A percentile compares a stretch with the other conserved stretches of the same genome.
phyloP scores from a whole-genome alignment of 2,797 vertebrate species.

The Helicolenus hilgendorfi region DNA sequence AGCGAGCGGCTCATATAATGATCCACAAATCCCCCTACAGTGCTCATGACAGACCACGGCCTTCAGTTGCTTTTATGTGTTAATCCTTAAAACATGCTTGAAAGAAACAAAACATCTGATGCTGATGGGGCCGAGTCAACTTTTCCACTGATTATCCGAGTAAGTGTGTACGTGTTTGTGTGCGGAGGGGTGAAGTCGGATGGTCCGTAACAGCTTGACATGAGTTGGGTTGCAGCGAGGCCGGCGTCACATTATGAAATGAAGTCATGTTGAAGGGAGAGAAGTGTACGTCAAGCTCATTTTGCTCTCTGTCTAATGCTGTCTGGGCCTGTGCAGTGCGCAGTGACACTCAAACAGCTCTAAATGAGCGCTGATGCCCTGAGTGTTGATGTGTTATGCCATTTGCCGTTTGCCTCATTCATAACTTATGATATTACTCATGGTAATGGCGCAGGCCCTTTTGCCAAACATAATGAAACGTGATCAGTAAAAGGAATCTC shows the following conservation, averaged over 20 bases:
- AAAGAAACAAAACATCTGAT: slow-evolving; percentile 83
- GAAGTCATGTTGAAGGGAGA: slow-evolving; percentile 81
- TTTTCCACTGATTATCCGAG: slow-evolving; percentile 79
- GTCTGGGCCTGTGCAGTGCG: slow-evolving; percentile 67
- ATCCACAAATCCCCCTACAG: slow-evolving; percentile 83
- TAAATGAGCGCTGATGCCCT: slow-evolving; percentile 80
- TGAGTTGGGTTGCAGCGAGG: slow-evolving; percentile 71
- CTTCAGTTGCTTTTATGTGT: slow-evolving; percentile 84
- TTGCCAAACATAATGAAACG: slow-evolving; percentile 87
- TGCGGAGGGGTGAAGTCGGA: slow-evolving; percentile 42
- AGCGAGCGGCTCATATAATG: slow-evolving; percentile 74
- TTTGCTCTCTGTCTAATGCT: slow-evolving; percentile 73
- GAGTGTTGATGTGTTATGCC: slow-evolving; percentile 83
- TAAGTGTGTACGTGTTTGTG: slow-evolving; percentile 13
- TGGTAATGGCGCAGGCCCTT: slow-evolving; percentile 78
- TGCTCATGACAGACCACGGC: slow-evolving; percentile 78
- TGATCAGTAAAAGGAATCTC: slow-evolving; percentile 84
- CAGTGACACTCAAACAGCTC: slow-evolving; percentile 85
- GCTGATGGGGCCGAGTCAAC: slow-evolving; percentile 77
- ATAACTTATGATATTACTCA: slow-evolving; percentile 87
- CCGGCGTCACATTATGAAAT: slow-evolving; percentile 66
- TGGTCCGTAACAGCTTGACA: slow-evolving; percentile 70
- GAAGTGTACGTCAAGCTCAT: slow-evolving; percentile 75
- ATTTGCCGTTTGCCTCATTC: slow-evolving; percentile 86
- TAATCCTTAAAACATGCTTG: slow-evolving; percentile 84